Conservation (phyloP, 1,140 invertebrate species). For the Pissodes strobi region DNA sequence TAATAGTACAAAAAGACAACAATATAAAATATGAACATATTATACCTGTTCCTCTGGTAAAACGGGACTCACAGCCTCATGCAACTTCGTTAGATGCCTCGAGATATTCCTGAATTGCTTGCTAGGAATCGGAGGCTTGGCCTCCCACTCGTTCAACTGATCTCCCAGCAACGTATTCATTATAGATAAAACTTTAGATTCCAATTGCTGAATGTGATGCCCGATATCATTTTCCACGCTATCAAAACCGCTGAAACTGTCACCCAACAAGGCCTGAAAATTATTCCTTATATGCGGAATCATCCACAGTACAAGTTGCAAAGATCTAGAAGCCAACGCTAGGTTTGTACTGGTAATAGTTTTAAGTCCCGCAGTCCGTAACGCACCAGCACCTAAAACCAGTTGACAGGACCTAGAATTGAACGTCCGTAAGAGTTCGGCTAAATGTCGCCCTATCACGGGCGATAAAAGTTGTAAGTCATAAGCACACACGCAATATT, state of each 20-base stretch:
- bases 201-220: conserved; percentile 89
- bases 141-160: conserved; percentile 85
- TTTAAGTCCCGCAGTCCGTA: conserved; percentile 92
- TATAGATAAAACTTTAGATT: conserved; percentile 87
- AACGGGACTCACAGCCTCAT: conserved; percentile 86
- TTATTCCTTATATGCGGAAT: conserved; percentile 71
- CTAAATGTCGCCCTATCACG: conserved; percentile 76
- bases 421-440: conserved; percentile 86
- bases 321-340: conserved; percentile 86
- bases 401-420: conserved; percentile 93
- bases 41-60: conserved; percentile 72
- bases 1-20: too few species aligned
- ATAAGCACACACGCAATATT: conserved; percentile 83
- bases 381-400: conserved; percentile 92
- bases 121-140: conserved; percentile 93
- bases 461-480: conserved; percentile 69
- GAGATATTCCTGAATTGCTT: conserved; percentile 89
- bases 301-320: conserved; percentile 80
- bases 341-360: conserved; percentile 95
- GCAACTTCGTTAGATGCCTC: conserved; percentile 87
- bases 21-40: too few species aligned
- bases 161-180: conserved; percentile 80
- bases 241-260: conserved; percentile 59
- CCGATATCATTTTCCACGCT: conserved; percentile 78
- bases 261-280: conserved; percentile 62